Percentiles rank a stretch among this genome's conserved stretches.
These are phyloP conservation scores for Dryobates pubescens DNA, from an alignment of 2,797 vertebrate genomes.

Conservation along the genomic window DNA sequence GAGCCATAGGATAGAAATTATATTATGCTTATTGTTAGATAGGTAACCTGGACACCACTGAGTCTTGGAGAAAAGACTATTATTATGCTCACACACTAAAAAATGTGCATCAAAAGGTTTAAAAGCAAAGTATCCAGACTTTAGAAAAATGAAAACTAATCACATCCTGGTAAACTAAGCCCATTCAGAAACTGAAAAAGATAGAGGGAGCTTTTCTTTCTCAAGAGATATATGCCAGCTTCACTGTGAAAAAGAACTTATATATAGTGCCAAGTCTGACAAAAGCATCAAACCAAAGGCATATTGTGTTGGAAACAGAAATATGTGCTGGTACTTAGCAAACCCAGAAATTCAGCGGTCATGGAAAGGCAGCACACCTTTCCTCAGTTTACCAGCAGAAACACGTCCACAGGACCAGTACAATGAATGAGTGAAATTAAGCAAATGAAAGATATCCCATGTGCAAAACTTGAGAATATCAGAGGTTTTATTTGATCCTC, in stretches of 20 bases:
- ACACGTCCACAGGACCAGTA: background rate
- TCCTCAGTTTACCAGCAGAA: accelerated
- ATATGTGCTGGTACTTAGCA: background rate
- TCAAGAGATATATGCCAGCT: background rate
- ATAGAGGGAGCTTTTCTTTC: background rate
- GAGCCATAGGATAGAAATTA: background rate
- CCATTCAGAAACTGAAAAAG: background rate
- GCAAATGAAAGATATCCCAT: background rate
- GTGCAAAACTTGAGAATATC: background rate
- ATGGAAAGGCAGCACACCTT: background rate
- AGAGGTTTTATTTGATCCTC: background rate
- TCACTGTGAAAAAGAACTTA: background rate
- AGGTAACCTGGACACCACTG: background rate
- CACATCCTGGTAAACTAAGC: background rate
- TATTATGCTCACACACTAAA: background rate
- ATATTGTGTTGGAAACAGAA: background rate
- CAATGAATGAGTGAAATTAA: background rate
- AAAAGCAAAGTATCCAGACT: background rate
- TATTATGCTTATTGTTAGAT: background rate
- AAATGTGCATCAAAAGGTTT: background rate
- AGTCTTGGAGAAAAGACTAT: background rate
- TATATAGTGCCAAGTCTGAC: background rate
- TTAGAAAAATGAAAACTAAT: background rate
- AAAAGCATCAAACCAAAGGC: background rate
- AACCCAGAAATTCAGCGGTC: background rate